These are phyloP conservation scores for Pseudeuparius sepicola DNA, from an alignment of 2,888 invertebrate genomes.

Conservation along the genomic window DNA sequence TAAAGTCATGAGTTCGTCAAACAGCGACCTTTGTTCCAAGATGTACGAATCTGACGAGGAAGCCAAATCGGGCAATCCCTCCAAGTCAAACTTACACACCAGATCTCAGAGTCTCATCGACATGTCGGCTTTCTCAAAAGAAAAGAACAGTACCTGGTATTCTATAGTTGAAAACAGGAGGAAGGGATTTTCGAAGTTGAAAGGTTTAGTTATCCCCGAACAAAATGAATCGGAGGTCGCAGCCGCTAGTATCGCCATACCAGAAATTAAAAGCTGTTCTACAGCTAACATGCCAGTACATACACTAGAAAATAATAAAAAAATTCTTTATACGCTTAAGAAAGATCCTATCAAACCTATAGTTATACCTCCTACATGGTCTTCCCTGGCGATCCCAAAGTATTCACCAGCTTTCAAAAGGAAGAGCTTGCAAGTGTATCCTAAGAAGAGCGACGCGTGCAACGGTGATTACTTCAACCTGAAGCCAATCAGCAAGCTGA, in stretches of 20 bases:
- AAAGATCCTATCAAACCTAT: slow-evolving; percentile 24
- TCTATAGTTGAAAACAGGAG: slow-evolving; percentile 72
- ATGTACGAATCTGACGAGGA: slow-evolving; percentile 23
- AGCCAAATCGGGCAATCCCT: slow-evolving; percentile 18
- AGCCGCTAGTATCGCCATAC: slow-evolving; percentile 62
- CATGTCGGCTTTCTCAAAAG: slow-evolving; percentile 31
- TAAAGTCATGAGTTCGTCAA: slow-evolving; percentile 26
- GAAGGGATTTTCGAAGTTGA: slow-evolving; percentile 71
- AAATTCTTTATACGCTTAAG: slow-evolving; percentile 5
- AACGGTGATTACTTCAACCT: slow-evolving; percentile 22
- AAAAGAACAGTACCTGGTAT: slow-evolving; percentile 47
- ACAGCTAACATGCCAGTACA: slow-evolving; percentile 28
- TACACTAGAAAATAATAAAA: slow-evolving; percentile 21
- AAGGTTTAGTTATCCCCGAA: slow-evolving; percentile 84
- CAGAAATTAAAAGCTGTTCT: slow-evolving; percentile 63
- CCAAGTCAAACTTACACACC: slow-evolving; percentile 32
- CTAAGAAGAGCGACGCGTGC: slow-evolving; percentile 22
- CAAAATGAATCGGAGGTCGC: slow-evolving; percentile 39
- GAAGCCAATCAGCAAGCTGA: slow-evolving; percentile 24
- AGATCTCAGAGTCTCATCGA: slow-evolving; percentile 45
- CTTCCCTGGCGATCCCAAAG: slow-evolving; percentile 51
- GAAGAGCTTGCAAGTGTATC: slow-evolving; percentile 59
- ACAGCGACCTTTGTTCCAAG: slow-evolving; percentile 26
- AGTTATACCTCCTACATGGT: slow-evolving; percentile 34
- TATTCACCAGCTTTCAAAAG: slow-evolving; percentile 76